phyloP scores from a whole-genome alignment of 2,113 vertebrate genomes.

The Coregonus clupeaformis region DNA sequence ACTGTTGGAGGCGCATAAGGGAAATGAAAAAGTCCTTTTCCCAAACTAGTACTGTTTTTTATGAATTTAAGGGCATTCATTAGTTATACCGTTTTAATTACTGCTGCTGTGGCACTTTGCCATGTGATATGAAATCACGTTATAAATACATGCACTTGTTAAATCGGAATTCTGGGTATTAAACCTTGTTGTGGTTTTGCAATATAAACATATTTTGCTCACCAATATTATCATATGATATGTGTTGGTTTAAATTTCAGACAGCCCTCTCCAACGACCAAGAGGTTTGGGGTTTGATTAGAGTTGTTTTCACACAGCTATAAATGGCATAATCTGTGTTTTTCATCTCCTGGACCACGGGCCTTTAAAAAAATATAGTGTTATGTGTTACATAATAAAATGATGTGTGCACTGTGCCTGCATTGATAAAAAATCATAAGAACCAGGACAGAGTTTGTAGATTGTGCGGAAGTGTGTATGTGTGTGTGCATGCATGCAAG shows the following conservation, averaged over 20 bases:
- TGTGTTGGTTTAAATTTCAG: neutral
- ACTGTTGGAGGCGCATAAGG: no score
- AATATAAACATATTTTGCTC: neutral
- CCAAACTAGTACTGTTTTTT: no score
- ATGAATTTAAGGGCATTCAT: neutral
- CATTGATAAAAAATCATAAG: neutral
- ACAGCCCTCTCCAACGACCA: neutral
- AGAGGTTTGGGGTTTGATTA: neutral
- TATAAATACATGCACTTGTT: neutral
- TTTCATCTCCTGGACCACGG: neutral
- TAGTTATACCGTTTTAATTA: neutral
- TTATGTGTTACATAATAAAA: no score
- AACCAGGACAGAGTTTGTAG: neutral
- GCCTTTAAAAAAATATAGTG: neutral
- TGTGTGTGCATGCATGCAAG: neutral
- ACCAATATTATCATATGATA: neutral
- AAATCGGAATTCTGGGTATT: neutral
- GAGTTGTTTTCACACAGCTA: neutral
- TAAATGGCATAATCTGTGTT: neutral
- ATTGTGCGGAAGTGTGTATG: neutral
- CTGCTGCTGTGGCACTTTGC: neutral
- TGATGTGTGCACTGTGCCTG: neutral
- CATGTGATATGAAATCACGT: no score
- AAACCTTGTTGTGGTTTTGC: neutral
- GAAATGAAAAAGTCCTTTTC: no score